A percentile compares a stretch with the other conserved stretches of the same genome.
phyloP scores from a whole-genome alignment of 2,797 vertebrate species.

The Acanthopagrus latus region DNA sequence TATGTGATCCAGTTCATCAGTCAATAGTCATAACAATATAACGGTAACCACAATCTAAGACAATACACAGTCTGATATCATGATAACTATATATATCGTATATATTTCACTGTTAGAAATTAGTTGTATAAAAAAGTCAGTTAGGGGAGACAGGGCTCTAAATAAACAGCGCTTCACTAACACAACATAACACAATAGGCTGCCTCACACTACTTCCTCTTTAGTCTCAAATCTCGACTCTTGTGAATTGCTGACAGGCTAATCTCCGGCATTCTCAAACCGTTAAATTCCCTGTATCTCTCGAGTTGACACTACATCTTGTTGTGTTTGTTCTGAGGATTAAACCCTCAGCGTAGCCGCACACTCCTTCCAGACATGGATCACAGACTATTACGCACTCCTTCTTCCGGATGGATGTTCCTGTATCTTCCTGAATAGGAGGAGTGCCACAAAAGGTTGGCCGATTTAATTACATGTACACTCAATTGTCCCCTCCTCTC shows the following conservation, averaged over 20 bases:
- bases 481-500: slow-evolving; percentile 79
- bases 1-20: too few relatives aligned
- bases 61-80: too few relatives aligned
- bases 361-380: slow-evolving; percentile 68
- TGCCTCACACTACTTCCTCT: slow-evolving; percentile 13
- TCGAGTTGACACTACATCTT: slow-evolving; percentile 68
- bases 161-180: slow-evolving; percentile 1
- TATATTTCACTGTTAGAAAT: too few relatives aligned
- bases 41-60: too few relatives aligned
- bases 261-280: slow-evolving; percentile 44
- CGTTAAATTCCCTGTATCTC: slow-evolving; percentile 49
- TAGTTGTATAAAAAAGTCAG: too few relatives aligned
- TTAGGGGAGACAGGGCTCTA: too few relatives aligned
- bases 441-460: slow-evolving; percentile 79
- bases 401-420: slow-evolving; percentile 76
- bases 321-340: slow-evolving; percentile 76
- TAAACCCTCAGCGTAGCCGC: slow-evolving; percentile 60
- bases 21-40: too few relatives aligned
- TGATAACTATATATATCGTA: too few relatives aligned
- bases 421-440: slow-evolving; percentile 53
- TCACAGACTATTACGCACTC: slow-evolving; percentile 77
- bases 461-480: slow-evolving; percentile 77
- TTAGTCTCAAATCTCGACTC: slow-evolving; percentile 12
- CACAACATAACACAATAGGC: slow-evolving; percentile 18
- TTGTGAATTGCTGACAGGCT: slow-evolving; percentile 59